Base-by-base conservation (phyloP, 1,140 invertebrate genomes). In the Littorina saxatilis region DNA sequence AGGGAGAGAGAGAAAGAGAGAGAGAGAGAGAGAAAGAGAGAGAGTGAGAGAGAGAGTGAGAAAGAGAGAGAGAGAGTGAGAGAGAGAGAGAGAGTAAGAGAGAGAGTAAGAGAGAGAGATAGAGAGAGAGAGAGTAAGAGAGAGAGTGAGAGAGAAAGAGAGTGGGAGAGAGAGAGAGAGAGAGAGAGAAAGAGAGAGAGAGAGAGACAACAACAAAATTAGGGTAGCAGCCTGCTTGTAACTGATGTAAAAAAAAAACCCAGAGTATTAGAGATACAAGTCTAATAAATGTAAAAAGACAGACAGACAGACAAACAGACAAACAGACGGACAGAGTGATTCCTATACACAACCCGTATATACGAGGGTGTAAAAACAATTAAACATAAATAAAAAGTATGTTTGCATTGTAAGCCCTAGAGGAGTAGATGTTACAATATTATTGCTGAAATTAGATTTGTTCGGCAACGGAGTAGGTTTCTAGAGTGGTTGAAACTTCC, bases 21-120 rank as follows among this genome's bases (percentile, higher is more conserved):
- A 68, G 63, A 68, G 63, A 68, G 63, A 68, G 63, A 68, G 63
- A 68, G 63, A 68, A n/a, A 68, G 63, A 68, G n/a, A 68, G n/a
- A 35, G 63, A 68, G 63, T 11, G 63, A 68, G 63, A 68, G 63
- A 68, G 63, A 68, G 63, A 68, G 63, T 11, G n/a, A n/a, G n/a
- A n/a, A n/a, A n/a, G n/a, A n/a, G n/a, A n/a, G n/a, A n/a, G n/a
- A n/a, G n/a, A n/a, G n/a, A 68, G n/a, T 9, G 63, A 68, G 63
- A 68, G 63, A 68, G 63, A 68, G 35, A 35, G 35, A 29, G 63
- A 35, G 63, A 68, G 63, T 11, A 27, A 29, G 63, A 68, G n/a
- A 68, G n/a, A 68, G 63, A 68, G n/a, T n/a, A n/a, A n/a, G n/a
- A n/a, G n/a, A n/a, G n/a, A n/a, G n/a, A n/a, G n/a, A n/a, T n/a